Evolutionary conservation across 2,113 vertebrate genomes (phyloP), one percentile per base, ranked within the genome.

Genomic region (Phycodurus eques): DNA sequence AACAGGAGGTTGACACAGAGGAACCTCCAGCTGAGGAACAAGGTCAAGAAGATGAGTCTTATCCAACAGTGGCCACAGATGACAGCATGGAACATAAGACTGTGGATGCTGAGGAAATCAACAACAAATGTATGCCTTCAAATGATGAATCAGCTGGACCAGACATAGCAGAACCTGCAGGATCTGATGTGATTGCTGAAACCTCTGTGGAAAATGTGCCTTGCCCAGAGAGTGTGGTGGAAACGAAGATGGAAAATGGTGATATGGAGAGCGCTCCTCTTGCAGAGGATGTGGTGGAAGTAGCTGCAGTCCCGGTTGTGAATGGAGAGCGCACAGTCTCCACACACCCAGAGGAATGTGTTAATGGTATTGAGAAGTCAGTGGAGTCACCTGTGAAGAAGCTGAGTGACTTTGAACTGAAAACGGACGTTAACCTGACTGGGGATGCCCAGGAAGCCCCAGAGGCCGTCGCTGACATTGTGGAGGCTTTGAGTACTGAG

Each of bases 211-310:
- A 74, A 63, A 82, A 79, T 43, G 60, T 73, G 71, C 70, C 74
- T 70, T 66, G 19, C 44, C 64, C 75, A 42, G 80, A 82, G 49
- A 65, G 66, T 5, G 77, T 74, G 60, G 70, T 60, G 20, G 84
- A 91, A 51, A 71, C 17, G 66, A 86, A 87, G 73, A 75, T 91
- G 78, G 90, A 91, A 73, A 93, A 94, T 46, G 92, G 92, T 67
- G 86, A 91, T 66, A 62, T 82, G 67, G 80, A 87, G 67, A 82
- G 71, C 14, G 56, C 84, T 35, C 75, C 60, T 71, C 74, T 56
- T 49, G 14, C 68, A 9, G 80, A 84, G 64, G 78, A 87, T 60
- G 68, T 71, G 65, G 66, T 46, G 49, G 68, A 78, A 46, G 71
- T 64, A 39, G 77, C 82, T 33, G 74, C 75, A 57, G 11, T 57